Evolutionary conservation across 1,140 invertebrate genomes (phyloP), one percentile per base, ranked within the genome.

Genomic region (Listronotus bonariensis): DNA sequence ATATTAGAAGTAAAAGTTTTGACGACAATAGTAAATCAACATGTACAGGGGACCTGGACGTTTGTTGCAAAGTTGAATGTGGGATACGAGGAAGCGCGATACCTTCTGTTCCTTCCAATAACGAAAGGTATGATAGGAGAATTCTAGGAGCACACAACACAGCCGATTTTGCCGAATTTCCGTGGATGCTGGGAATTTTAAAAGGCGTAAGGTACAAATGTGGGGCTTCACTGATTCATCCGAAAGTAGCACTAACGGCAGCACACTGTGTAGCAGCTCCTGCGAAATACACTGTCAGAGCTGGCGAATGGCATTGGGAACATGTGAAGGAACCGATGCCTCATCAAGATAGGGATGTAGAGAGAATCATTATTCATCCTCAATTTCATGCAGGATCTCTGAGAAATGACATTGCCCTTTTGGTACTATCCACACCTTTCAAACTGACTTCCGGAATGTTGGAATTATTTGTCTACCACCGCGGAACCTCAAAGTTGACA

Each of bases 361-460:
- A 71, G 48, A 53, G 59, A 36, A 60, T 76, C 5, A 65, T 74
- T 11, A 61, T 74, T 18, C 76, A 78, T 69, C 71, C 72, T 0
- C 9, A 68, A 4, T 78, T 65, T 54, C 43, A 76, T 52, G 42
- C 61, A 5, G 17, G 82, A 80, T 6, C 81, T 80, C 75, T 90
- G 1, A 81, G 78, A 67, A 88, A 92, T 68, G 90, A 93, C 72
- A 80, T 89, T 3, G 91, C 89, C 1, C 73, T 92, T 3, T 71
- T 93, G 0, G 79, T 89, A 7, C 72, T 91, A 3, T 75, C 83
- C 3, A 71, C 78, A 11, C 81, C 86, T 0, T 82, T 89, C 9
- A 70, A 80, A 1, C 75, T 85, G 0, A 79, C 80, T 1, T n/a
- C n/a, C 56, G 69, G 45, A 76, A 85, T 64, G 78, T 87, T 32